Base-by-base conservation (phyloP, 1,140 invertebrate species). In the Scaptomyza pallida region DNA sequence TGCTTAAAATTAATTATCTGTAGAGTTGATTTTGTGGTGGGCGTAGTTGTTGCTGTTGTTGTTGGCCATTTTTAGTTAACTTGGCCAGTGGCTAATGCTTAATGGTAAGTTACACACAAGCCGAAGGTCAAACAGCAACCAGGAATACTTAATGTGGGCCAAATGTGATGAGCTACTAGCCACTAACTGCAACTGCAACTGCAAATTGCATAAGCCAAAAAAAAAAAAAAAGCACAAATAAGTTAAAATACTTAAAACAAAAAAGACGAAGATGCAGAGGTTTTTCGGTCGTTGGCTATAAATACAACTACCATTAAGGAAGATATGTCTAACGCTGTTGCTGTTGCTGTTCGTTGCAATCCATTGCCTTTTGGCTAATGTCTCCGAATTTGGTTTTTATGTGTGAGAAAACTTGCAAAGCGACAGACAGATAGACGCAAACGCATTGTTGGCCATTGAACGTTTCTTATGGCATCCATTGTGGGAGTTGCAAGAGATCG, bases 361-460 rank as follows among this genome's bases (percentile, higher is more conserved):
- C 50, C 45, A 61, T 75, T 75, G 33, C 33, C 62, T n/a, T 85
- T 63, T 64, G 73, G 69, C 79, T 86, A 86, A 81, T 86, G 77
- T 74, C 76, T 85, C 71, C 73, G 81, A 86, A 80, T 85, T 82
- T 44, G 52, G 45, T 63, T 78, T n/a, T 86, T 86, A 78, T 86
- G 81, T 86, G 81, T 86, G 81, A 78, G 77, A 86, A 86, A 86
- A 74, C 52, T 37, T 54, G 9, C 41, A 45, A 35, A 48, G 21
- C 5, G 23, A 26, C 23, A 26, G 23, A 26, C 0, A 26, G 23
- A 35, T 16, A 19, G 8, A 15, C 16, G n/a, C n/a, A 57, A 40
- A 71, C 78, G 77, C 80, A 26, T 23, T 21, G 85, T 82, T 75
- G 61, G 64, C 60, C 48, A 72, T 83, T 80, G 37, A 73, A 40